phyloP scores from a whole-genome alignment of 2,113 vertebrate genomes.

The Corydoras maculifer region DNA sequence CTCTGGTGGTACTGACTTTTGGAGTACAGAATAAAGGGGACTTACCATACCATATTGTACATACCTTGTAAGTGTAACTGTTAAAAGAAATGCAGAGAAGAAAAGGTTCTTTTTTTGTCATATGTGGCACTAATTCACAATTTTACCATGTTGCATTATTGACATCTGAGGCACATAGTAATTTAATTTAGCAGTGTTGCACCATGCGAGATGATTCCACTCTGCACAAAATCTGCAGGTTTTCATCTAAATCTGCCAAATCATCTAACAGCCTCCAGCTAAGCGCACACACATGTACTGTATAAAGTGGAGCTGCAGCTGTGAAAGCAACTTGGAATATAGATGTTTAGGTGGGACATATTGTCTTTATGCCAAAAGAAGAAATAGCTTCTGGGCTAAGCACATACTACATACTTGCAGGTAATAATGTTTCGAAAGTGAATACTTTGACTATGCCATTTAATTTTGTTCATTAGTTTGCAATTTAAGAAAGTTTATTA shows the following conservation, averaged over 20 bases:
- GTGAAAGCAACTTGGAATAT: not conserved
- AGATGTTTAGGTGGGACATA: too few species aligned
- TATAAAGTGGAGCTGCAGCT: not conserved
- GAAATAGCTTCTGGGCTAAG: not conserved
- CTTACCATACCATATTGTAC: too few species aligned
- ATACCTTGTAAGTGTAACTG: too few species aligned
- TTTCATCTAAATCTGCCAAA: not conserved
- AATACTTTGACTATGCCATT: not conserved
- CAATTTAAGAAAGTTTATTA: not conserved
- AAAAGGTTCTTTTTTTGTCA: conserved; percentile 28
- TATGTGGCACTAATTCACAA: conserved; percentile 12
- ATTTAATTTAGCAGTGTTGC: conserved; percentile 3
- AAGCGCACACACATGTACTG: not conserved
- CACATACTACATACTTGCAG: too few species aligned
- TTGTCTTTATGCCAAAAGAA: too few species aligned
- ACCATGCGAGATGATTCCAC: not conserved
- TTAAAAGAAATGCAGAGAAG: not conserved
- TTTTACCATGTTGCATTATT: conserved; percentile 18
- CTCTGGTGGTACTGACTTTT: too few species aligned
- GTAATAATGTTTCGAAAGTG: not conserved
- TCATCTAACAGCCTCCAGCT: not conserved
- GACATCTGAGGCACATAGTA: conserved; percentile 2
- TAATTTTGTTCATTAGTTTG: conserved; percentile 8
- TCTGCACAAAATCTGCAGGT: not conserved
- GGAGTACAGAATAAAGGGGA: too few species aligned